Base-by-base conservation (phyloP, 2,888 invertebrate genomes). In the Sicus ferrugineus region DNA sequence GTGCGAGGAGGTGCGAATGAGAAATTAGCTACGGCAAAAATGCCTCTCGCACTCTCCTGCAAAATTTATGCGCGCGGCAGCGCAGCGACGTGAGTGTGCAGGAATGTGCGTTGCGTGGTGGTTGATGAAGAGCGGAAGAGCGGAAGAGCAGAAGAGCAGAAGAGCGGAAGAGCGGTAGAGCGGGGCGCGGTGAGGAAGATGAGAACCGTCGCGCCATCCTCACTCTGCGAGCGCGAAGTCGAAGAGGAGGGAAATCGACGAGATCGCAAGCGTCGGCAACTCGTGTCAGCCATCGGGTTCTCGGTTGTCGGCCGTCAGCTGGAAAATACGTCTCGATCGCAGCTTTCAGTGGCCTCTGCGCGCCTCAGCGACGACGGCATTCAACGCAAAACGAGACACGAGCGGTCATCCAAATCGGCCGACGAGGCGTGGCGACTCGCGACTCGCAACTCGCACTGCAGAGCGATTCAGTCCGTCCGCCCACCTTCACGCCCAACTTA, bases 401-500 rank as follows among this genome's bases (percentile, higher is more conserved):
- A 16, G 28, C 6, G 11, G 28, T 6, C 14, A 61, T 26, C 38
- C 5, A 46, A 28, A 30, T 50, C 64, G 23, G 28, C 11, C 7
- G 11, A 16, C 23, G 50, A 64, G 50, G 30, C 48, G 63, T 48
- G 63, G 48, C 26, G 21, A 38, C 34, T 50, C 21, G 19, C 65
- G 62, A 46, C 9, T 21, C 31, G 42, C 42, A n/a, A 30, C 28
- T 42, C 42, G 14, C n/a, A 4, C 14, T 42, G 16, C 11, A 42
- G 3, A n/a, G 19, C 42, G 58, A 42, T 42, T n/a, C 11, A 42
- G 3, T 14, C 26, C 42, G 58, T 26, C 19, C 26, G 31, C 34
- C 56, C 54, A 42, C 23, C 38, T 56, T 26, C 54, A 68, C 61
- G 62, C 68, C 68, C 68, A 61, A 54, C 62, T 68, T 54, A 68